These are phyloP conservation scores for Hassar affinis DNA, from an alignment of 2,113 vertebrate species.

Conservation along the genomic window DNA sequence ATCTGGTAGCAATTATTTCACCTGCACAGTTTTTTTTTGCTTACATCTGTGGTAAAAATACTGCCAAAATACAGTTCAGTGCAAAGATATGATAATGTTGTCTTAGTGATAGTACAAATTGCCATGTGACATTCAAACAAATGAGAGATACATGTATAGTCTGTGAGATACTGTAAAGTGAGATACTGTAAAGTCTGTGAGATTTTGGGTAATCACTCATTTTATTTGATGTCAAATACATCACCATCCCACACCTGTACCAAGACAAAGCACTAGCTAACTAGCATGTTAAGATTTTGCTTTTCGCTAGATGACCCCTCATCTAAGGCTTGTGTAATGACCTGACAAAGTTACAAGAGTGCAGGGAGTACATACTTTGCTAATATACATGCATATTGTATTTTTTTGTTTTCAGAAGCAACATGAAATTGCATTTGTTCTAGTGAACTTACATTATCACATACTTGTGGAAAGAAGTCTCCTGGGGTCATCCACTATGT, in stretches of 20 bases:
- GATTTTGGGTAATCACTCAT: not conserved
- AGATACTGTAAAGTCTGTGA: not conserved
- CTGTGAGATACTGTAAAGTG: too few relatives aligned
- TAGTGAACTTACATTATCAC: constrained; percentile 82
- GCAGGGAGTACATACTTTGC: not conserved
- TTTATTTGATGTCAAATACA: not conserved
- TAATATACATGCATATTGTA: not conserved
- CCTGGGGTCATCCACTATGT: constrained; percentile 77
- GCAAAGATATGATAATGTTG: not conserved
- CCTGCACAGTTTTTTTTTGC: not conserved
- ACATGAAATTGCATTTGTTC: constrained; percentile 79
- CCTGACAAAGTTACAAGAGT: not conserved
- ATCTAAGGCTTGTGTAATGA: not conserved
- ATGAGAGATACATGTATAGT: not conserved
- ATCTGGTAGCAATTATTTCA: not conserved
- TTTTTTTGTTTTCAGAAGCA: constrained; percentile 70
- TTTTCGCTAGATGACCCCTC: not conserved
- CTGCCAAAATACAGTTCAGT: not conserved
- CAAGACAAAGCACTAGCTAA: not conserved
- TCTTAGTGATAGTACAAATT: not conserved
- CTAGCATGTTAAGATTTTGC: not conserved
- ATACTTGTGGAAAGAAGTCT: constrained; percentile 82
- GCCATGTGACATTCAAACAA: not conserved
- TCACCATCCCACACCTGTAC: not conserved
- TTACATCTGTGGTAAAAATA: not conserved